These are phyloP conservation scores for Botia kubotai DNA, from an alignment of 2,797 vertebrate species.

Conservation along the genomic window DNA sequence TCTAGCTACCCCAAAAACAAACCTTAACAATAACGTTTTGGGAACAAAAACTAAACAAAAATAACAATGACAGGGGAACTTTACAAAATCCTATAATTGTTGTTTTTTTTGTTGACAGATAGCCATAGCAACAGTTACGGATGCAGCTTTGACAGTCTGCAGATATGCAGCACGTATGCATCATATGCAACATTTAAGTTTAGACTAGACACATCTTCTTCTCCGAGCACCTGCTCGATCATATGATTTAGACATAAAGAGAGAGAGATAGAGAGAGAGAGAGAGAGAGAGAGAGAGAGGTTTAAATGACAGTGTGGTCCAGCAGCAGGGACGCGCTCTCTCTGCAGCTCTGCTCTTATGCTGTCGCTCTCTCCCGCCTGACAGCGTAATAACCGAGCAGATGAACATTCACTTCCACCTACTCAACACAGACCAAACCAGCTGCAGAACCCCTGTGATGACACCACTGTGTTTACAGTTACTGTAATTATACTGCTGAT, in stretches of 20 bases:
- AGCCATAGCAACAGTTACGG: too few species aligned
- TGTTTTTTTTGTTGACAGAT: too few species aligned
- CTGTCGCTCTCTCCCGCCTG: constrained; percentile 77
- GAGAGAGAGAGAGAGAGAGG: too few species aligned
- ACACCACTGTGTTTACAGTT: neutral
- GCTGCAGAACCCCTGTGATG: constrained; percentile 72
- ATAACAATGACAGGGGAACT: too few species aligned
- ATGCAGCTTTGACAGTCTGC: too few species aligned
- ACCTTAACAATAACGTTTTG: too few species aligned
- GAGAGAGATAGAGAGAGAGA: constrained; percentile 10
- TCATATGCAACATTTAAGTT: neutral
- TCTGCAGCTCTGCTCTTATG: constrained; percentile 79
- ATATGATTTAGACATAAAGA: constrained; percentile 63
- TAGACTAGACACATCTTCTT: neutral
- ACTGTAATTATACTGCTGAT: neutral
- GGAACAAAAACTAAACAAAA: too few species aligned
- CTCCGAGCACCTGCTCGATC: constrained; percentile 48
- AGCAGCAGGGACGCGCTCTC: constrained; percentile 70
- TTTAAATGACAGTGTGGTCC: constrained; percentile 84
- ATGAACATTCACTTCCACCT: constrained; percentile 84
- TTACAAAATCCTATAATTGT: too few species aligned
- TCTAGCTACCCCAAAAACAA: too few species aligned
- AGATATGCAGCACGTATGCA: neutral
- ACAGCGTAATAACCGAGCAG: constrained; percentile 88
- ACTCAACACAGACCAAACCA: constrained; percentile 78